Percentiles rank a stretch among this genome's conserved stretches.
Evolutionary conservation across 2,797 vertebrate species (phyloP).

Genomic region (Anguilla obscura): DNA sequence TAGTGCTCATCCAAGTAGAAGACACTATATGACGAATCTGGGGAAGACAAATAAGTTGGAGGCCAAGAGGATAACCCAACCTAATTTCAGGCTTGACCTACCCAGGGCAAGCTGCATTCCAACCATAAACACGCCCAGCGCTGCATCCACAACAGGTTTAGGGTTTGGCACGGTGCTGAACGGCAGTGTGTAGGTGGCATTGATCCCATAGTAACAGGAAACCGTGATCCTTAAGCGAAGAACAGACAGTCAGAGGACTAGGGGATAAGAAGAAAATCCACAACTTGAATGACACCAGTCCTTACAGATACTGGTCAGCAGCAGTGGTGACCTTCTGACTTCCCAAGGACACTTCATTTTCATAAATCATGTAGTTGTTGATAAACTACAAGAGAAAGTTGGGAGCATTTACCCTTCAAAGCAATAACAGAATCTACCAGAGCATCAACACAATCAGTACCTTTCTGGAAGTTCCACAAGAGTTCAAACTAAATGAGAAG

Average conservation of each 20-base stretch:
- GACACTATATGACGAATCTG: slow-evolving; percentile 59
- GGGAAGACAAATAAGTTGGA: background rate
- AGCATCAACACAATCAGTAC: slow-evolving; percentile 42
- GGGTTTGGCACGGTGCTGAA: slow-evolving; percentile 54
- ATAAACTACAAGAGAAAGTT: slow-evolving; percentile 59
- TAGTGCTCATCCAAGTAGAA: slow-evolving; percentile 66
- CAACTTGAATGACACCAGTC: background rate
- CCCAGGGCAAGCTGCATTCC: slow-evolving; percentile 66
- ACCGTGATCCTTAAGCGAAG: slow-evolving; percentile 57
- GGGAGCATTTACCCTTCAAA: background rate
- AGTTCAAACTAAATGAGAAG: slow-evolving; percentile 63
- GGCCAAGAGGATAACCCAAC: background rate
- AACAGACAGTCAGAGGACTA: background rate
- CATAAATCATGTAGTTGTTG: slow-evolving; percentile 68
- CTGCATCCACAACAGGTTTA: slow-evolving; percentile 57
- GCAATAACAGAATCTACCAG: background rate
- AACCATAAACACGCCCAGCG: slow-evolving; percentile 62
- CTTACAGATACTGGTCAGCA: slow-evolving; percentile 20
- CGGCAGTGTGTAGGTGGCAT: slow-evolving; percentile 46
- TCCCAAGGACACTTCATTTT: slow-evolving; percentile 68
- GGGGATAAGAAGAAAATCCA: background rate
- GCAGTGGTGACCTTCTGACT: slow-evolving; percentile 17
- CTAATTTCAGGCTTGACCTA: slow-evolving; percentile 37
- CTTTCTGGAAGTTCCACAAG: slow-evolving; percentile 71
- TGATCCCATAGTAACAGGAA: slow-evolving; percentile 69